phyloP scores from a whole-genome alignment of 2,888 invertebrate genomes.

The Druceiella hillmani region DNA sequence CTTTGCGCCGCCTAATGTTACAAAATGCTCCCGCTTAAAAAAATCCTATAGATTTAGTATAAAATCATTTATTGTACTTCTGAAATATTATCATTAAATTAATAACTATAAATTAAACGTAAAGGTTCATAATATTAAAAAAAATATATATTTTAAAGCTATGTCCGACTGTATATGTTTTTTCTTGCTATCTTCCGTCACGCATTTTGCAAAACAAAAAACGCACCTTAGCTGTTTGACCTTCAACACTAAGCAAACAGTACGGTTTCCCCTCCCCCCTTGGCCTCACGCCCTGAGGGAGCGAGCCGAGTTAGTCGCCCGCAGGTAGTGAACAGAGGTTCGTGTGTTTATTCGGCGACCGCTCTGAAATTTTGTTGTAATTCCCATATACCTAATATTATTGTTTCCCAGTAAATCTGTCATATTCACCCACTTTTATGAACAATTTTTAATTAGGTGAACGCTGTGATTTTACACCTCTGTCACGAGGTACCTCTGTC shows the following conservation, averaged over 20 bases:
- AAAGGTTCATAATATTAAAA: neutral
- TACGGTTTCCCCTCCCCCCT: neutral
- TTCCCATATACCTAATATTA: neutral
- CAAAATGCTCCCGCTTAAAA: too few species aligned
- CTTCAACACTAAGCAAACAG: too few species aligned
- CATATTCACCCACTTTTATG: neutral
- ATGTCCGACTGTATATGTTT: too few species aligned
- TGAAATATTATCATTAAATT: neutral
- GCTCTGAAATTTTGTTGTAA: slow-evolving; percentile 1
- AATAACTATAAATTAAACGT: neutral
- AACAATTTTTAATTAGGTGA: neutral
- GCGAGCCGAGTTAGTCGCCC: too few species aligned
- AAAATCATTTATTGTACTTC: neutral
- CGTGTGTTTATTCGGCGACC: neutral
- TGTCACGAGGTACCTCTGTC: slow-evolving; percentile 1
- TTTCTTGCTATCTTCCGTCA: too few species aligned
- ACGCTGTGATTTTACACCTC: neutral
- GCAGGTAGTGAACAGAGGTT: neutral
- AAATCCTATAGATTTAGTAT: too few species aligned
- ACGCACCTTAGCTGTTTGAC: too few species aligned
- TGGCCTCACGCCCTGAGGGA: neutral
- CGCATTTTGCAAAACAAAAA: too few species aligned
- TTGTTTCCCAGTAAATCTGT: neutral
- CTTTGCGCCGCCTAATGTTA: too few species aligned
- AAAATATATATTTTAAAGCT: too few species aligned